phyloP scores from a whole-genome alignment of 2,888 invertebrate species.

The Lapara coniferarum region DNA sequence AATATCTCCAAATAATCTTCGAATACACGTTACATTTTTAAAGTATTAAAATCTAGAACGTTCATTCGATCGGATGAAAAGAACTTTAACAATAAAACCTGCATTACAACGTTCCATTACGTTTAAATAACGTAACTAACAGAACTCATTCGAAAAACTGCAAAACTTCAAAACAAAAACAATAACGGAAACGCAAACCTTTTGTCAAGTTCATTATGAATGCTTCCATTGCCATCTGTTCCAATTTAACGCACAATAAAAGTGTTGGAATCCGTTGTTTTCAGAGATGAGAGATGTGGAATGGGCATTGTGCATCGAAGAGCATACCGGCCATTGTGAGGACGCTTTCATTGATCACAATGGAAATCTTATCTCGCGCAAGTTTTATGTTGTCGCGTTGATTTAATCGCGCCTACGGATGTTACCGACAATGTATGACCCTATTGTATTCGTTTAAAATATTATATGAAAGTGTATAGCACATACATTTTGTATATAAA shows the following conservation, averaged over 20 bases:
- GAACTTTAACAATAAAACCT: too few species aligned
- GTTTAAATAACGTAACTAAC: background rate
- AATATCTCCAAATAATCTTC: too few species aligned
- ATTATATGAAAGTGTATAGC: too few species aligned
- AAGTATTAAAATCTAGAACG: too few species aligned
- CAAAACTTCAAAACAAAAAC: constrained; percentile 37
- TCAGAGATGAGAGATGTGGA: constrained; percentile 69
- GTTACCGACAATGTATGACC: constrained; percentile 5
- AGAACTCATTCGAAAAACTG: background rate
- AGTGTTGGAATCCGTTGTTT: constrained; percentile 73
- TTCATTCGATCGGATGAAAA: too few species aligned
- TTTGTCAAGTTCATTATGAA: constrained; percentile 53
- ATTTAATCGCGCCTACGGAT: constrained; percentile 56
- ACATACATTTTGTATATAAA: too few species aligned
- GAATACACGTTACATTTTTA: too few species aligned
- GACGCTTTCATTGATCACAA: constrained; percentile 66
- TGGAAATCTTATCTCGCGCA: constrained; percentile 68
- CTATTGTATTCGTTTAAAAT: background rate
- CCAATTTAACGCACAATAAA: constrained; percentile 76
- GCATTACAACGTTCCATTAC: background rate
- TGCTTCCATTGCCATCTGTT: constrained; percentile 63
- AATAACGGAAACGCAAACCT: constrained; percentile 38
- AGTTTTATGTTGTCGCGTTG: constrained; percentile 60
- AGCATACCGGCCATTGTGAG: constrained; percentile 58
- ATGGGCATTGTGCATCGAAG: constrained; percentile 68